Percentiles rank a stretch among this genome's conserved stretches.
These are phyloP conservation scores for Acanthisitta chloris DNA, from an alignment of 2,113 vertebrate genomes.

Conservation along the genomic window DNA sequence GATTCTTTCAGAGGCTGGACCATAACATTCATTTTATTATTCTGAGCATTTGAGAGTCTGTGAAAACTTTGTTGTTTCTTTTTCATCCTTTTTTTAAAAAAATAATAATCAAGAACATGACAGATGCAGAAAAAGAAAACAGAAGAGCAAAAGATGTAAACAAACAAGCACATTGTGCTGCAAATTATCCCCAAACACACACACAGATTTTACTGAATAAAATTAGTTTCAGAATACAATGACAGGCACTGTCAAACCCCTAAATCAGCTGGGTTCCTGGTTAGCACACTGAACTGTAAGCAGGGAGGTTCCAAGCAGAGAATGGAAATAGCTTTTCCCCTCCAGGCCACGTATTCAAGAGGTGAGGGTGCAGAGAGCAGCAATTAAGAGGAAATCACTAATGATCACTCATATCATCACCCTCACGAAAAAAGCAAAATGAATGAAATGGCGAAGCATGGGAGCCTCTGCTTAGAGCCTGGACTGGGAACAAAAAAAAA, in stretches of 20 bases:
- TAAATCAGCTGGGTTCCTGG: fast-evolving
- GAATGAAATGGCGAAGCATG: fast-evolving
- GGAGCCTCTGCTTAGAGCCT: background rate
- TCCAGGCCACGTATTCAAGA: background rate
- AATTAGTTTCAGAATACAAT: background rate
- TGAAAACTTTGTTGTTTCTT: background rate
- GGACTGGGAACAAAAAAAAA: background rate
- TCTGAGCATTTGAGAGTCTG: background rate
- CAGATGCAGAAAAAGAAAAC: background rate
- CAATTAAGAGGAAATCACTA: background rate
- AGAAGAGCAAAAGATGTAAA: background rate
- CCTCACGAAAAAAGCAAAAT: background rate
- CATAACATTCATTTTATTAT: background rate
- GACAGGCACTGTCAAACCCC: background rate
- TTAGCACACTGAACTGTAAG: background rate
- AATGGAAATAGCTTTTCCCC: background rate
- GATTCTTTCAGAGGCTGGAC: background rate
- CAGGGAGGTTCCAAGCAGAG: background rate
- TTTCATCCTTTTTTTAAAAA: too few species aligned
- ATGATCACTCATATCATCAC: background rate
- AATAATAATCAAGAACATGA: background rate
- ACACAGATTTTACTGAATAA: background rate
- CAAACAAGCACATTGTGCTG: background rate
- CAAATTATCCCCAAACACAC: background rate
- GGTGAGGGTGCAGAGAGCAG: background rate